Base-by-base conservation (phyloP, 1,140 invertebrate genomes). In the Rhysida immarginata region DNA sequence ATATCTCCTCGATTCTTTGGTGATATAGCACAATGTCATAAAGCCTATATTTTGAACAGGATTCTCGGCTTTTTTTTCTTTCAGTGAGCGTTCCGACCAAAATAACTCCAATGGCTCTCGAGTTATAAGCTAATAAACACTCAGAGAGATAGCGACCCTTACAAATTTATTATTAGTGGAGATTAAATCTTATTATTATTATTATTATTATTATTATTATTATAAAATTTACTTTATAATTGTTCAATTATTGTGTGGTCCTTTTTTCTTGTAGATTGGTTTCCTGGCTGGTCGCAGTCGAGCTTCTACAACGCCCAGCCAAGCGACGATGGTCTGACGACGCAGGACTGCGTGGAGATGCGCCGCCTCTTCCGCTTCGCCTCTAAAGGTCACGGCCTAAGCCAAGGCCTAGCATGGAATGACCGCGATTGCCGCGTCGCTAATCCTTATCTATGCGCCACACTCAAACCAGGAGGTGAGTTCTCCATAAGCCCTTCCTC, bases 311-410 rank as follows among this genome's bases (percentile, higher is more conserved):
- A 80, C 58, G 69, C 74, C 27, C 84, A 87, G 67, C 85, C 85
- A 0, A 87, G 84, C 66, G 85, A 87, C 66, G 85, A 87, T 62
- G 84, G 83, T 0, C 72, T 82, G 2, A 81, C 81, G 27, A 76
- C 78, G 0, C 83, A 87, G 66, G 83, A 87, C 68, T 87, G 85
- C 68, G 80, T 87, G 21, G 84, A 87, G 68, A 70, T 84, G 1
- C 69, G 84, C 11, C 68, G 79, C 26, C 70, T 73, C n/a, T 83
- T 79, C 67, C 74, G 73, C 0, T 71, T 75, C 3, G 74, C 77
- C 0, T 68, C 49, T 2, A 67, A 69, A 59, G 66, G 64, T 13
- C 44, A 53, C 23, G 59, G 60, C 11, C 46, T 51, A 8, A 58
- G 65, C 69, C n/a, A 65, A 66, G 1, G 64, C 67, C 56, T 80